These are phyloP conservation scores for Coelopa pilipes DNA, from an alignment of 2,888 invertebrate species.

Conservation along the genomic window DNA sequence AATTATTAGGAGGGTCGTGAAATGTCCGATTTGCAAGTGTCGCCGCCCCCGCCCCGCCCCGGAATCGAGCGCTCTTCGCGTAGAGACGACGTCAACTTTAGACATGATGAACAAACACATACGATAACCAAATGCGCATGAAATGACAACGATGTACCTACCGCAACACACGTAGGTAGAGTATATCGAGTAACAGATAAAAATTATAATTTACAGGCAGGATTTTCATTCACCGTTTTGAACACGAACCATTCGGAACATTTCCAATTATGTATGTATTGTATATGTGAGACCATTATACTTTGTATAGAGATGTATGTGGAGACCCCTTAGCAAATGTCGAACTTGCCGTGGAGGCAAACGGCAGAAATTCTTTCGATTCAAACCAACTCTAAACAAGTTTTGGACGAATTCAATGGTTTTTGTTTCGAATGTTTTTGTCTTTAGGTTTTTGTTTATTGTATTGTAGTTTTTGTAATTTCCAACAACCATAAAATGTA, in stretches of 20 bases:
- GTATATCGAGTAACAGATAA: constrained; percentile 44
- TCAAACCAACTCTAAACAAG: constrained; percentile 45
- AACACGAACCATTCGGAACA: constrained; percentile 17
- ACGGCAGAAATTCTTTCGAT: constrained; percentile 28
- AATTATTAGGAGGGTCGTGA: constrained; percentile 20
- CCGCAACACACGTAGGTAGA: no score
- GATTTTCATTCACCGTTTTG: constrained; percentile 49
- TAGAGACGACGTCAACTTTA: constrained; percentile 17
- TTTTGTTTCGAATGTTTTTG: no score
- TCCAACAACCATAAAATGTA: constrained; percentile 48
- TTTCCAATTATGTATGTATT: constrained; percentile 42
- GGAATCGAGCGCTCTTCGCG: constrained; percentile 17
- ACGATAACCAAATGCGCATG: constrained; percentile 40
- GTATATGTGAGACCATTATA: no score
- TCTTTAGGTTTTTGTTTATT: background rate
- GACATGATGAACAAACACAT: constrained; percentile 40
- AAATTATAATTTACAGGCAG: constrained; percentile 65
- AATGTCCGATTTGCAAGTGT: constrained; percentile 19
- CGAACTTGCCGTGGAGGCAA: background rate
- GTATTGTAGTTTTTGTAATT: constrained; percentile 18
- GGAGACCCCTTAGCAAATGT: constrained; percentile 7
- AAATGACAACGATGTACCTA: constrained; percentile 25
- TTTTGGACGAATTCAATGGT: constrained; percentile 1
- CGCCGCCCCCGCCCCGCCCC: background rate
- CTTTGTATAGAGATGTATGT: constrained; percentile 22